A percentile compares a stretch with the other conserved stretches of the same genome.
Conservation (phyloP, 1,140 invertebrate genomes). For the Drosophila watanabei region DNA sequence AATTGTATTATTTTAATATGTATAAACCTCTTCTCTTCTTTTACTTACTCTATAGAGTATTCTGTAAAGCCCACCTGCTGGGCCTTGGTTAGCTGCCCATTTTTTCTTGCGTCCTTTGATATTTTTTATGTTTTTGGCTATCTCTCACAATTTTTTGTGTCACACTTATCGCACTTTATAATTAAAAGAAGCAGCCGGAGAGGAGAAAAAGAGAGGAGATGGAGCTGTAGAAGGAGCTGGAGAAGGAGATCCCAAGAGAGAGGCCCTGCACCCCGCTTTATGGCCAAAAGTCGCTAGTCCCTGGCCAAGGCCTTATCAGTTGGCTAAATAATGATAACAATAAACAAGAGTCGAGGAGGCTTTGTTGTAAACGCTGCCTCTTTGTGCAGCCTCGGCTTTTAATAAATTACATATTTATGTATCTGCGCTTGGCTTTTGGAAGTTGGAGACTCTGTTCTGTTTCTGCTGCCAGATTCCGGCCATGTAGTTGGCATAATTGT, state of each 20-base stretch:
- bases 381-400: slow-evolving; percentile 42
- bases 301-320: slow-evolving; percentile 55
- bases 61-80: slow-evolving; percentile 1
- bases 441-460: background rate
- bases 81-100: background rate
- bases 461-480: slow-evolving; percentile 12
- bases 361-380: slow-evolving; percentile 61
- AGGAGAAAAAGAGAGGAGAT: slow-evolving; percentile 12
- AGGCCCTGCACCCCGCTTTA: slow-evolving; percentile 3
- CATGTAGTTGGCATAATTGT: slow-evolving; percentile 74
- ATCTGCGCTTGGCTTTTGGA: slow-evolving; percentile 41
- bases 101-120: slow-evolving; percentile 10
- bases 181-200: slow-evolving; percentile 59
- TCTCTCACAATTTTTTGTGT: slow-evolving; percentile 59
- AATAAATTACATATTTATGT: slow-evolving; percentile 83
- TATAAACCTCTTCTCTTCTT: background rate
- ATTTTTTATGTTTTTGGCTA: slow-evolving; percentile 29
- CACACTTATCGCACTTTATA: slow-evolving; percentile 84
- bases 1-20: background rate
- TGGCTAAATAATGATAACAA: slow-evolving; percentile 82
- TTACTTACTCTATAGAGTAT: slow-evolving; percentile 7
- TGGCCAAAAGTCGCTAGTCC: slow-evolving; percentile 8
- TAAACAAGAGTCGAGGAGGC: slow-evolving; percentile 64
- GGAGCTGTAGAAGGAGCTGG: background rate
- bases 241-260: background rate